phyloP scores from a whole-genome alignment of 2,113 vertebrate genomes.

The Camarhynchus parvulus region DNA sequence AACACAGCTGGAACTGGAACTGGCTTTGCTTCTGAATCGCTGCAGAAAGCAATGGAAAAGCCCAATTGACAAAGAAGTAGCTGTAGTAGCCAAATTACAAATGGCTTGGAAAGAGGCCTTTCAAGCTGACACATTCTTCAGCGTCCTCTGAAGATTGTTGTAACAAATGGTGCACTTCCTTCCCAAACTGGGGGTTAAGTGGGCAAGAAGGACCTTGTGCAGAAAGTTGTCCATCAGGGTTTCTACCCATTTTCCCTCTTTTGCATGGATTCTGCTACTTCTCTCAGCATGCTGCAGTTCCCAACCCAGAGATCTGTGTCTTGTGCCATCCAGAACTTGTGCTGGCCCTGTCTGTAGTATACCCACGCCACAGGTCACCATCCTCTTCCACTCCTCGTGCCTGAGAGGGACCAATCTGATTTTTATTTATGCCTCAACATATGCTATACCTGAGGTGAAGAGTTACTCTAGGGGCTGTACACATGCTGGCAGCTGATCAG shows the following conservation, averaged over 20 bases:
- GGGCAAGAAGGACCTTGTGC: not conserved
- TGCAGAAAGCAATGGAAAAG: not conserved
- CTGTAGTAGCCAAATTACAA: constrained; percentile 27
- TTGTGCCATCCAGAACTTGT: not conserved
- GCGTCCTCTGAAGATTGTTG: not conserved
- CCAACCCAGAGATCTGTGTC: not conserved
- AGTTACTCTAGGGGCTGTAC: no score
- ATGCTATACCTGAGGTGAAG: not conserved
- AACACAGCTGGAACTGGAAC: constrained; percentile 55
- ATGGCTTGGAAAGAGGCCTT: constrained; percentile 12
- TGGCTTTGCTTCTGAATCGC: constrained; percentile 6
- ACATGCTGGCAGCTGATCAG: rapidly evolving
- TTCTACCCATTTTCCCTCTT: not conserved
- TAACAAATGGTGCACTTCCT: not conserved
- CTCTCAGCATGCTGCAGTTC: not conserved
- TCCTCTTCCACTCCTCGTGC: not conserved
- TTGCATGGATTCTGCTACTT: not conserved
- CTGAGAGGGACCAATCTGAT: not conserved
- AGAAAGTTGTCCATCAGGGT: not conserved
- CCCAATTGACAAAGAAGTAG: not conserved
- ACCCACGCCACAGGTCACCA: not conserved
- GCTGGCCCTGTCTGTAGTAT: not conserved
- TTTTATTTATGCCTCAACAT: not conserved
- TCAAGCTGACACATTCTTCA: not conserved
- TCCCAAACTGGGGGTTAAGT: not conserved